Percentiles rank a stretch among this genome's conserved stretches.
Evolutionary conservation across 2,797 vertebrate species (phyloP).

Genomic region (Brotula barbata): DNA sequence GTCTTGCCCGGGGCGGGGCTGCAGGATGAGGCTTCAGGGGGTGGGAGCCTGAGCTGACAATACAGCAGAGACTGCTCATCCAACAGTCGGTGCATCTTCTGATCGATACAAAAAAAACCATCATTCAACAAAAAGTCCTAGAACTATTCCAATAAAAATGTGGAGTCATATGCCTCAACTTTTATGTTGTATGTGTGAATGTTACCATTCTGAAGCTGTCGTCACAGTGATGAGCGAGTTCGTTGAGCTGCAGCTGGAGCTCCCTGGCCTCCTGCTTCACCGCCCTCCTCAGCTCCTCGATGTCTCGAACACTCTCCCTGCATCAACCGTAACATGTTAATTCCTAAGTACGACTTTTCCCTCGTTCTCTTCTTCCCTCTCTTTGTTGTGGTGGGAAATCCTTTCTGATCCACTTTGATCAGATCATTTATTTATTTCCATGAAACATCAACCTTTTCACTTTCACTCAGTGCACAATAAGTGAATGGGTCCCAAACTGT

Average conservation of each 20-base stretch:
- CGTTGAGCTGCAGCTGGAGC: constrained; percentile 72
- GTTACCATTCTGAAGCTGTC: constrained; percentile 73
- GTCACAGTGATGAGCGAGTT: constrained; percentile 69
- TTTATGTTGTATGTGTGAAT: neutral
- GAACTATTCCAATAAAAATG: too few species aligned
- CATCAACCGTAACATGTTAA: neutral
- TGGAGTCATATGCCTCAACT: too few species aligned
- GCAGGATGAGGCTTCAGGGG: constrained; percentile 9
- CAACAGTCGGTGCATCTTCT: constrained; percentile 77
- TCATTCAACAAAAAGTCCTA: too few species aligned
- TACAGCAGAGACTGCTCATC: constrained; percentile 77
- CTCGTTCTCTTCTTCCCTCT: too few species aligned
- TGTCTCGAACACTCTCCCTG: constrained; percentile 68
- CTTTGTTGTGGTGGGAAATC: too few species aligned
- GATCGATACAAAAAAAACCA: too few species aligned
- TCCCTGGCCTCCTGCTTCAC: constrained; percentile 73
- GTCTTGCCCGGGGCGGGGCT: constrained; percentile 27
- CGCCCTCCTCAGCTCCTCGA: constrained; percentile 67
- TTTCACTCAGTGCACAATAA: too few species aligned
- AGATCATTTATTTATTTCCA: too few species aligned
- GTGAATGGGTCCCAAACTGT: too few species aligned
- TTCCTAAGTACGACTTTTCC: too few species aligned
- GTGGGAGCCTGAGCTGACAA: constrained; percentile 65
- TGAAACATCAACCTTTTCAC: too few species aligned
- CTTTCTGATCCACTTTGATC: too few species aligned